A percentile compares a stretch with the other conserved stretches of the same genome.
phyloP scores from a whole-genome alignment of 2,888 invertebrate genomes.

The Leucozona laternaria region DNA sequence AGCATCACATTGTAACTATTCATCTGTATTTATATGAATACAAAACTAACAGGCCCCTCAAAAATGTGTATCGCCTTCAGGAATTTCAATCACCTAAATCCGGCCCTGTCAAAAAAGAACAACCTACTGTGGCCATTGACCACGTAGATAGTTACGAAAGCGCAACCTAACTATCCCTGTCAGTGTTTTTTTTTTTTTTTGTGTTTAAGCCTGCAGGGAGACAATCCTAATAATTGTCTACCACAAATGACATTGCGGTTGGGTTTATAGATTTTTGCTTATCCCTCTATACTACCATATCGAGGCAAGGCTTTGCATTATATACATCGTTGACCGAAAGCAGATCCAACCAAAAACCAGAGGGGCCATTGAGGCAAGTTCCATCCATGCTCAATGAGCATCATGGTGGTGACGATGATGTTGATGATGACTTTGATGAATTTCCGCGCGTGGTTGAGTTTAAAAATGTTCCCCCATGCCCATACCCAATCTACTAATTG shows the following conservation, averaged over 20 bases:
- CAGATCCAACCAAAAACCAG: conserved; percentile 10
- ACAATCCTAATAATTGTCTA: conserved; percentile 60
- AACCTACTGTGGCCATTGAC: not conserved
- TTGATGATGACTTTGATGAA: conserved; percentile 56
- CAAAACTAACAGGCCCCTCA: not conserved
- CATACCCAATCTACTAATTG: not conserved
- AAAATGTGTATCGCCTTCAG: not conserved
- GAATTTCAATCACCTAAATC: not conserved
- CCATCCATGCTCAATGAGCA: not conserved
- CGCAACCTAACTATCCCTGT: conserved; percentile 40
- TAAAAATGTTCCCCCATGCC: not conserved
- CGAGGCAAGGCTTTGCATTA: not conserved
- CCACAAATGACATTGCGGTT: conserved; percentile 47
- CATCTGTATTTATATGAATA: not conserved
- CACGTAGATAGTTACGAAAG: not conserved
- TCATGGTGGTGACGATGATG: conserved; percentile 1
- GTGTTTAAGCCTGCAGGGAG: not conserved
- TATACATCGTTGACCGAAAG: not conserved
- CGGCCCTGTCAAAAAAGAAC: not conserved
- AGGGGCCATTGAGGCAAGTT: not conserved
- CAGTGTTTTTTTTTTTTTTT: conserved; percentile 20
- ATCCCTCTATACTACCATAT: no score
- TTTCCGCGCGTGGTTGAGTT: conserved; percentile 54
- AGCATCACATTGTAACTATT: no score
- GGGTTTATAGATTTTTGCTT: conserved; percentile 17